Evolutionary conservation across 2,888 invertebrate genomes (phyloP).

Genomic region (Trimorus sp.): DNA sequence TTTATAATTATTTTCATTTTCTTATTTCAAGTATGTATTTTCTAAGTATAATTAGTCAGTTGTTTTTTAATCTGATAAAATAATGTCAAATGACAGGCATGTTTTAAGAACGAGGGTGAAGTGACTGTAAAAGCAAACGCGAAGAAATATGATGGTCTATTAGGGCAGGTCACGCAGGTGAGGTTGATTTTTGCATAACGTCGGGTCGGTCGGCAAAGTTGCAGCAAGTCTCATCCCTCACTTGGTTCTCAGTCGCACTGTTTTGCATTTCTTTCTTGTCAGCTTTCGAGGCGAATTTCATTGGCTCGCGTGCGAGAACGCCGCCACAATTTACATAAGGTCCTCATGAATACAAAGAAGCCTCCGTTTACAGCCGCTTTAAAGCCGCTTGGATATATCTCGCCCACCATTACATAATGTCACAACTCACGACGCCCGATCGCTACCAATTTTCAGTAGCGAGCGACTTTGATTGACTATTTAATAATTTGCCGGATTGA

Average conservation of each 20-base stretch:
- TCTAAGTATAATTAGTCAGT: too few relatives aligned
- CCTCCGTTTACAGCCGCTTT: constrained; percentile 44
- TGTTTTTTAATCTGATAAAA: too few relatives aligned
- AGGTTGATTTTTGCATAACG: constrained; percentile 42
- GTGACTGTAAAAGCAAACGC: too few relatives aligned
- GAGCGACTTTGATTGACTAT: constrained; percentile 23
- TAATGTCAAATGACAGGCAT: too few relatives aligned
- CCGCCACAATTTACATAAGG: constrained; percentile 60
- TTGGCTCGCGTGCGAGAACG: constrained; percentile 58
- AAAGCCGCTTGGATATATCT: constrained; percentile 24
- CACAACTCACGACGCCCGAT: neutral
- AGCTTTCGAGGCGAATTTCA: constrained; percentile 48
- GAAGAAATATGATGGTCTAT: constrained; percentile 14
- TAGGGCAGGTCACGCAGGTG: constrained; percentile 41
- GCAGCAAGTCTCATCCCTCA: constrained; percentile 6
- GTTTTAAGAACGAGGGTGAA: too few relatives aligned
- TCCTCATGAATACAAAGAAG: constrained; percentile 64
- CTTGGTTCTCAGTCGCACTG: constrained; percentile 34
- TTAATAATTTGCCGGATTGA: constrained; percentile 27
- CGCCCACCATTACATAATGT: constrained; percentile 37
- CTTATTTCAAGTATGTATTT: too few relatives aligned
- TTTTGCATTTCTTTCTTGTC: constrained; percentile 49
- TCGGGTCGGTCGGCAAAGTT: constrained; percentile 7
- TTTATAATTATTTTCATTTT: too few relatives aligned
- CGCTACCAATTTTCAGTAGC: constrained; percentile 44